These are phyloP conservation scores for Drosophila siamana DNA, from an alignment of 2,888 invertebrate species.

Conservation along the genomic window DNA sequence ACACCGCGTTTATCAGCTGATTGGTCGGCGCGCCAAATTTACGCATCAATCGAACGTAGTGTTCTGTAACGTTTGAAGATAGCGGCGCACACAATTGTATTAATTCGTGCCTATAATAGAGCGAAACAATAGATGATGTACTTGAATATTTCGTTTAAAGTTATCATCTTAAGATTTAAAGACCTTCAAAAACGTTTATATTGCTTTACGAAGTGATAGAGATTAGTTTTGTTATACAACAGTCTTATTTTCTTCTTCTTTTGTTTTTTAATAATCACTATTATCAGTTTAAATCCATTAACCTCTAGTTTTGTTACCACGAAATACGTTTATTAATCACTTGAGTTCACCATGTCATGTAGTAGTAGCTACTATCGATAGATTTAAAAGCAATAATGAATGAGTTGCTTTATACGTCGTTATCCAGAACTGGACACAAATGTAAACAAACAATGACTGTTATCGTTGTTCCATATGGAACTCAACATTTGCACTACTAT, in stretches of 20 bases:
- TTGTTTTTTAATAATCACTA: not conserved
- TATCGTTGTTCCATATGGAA: constrained; percentile 2
- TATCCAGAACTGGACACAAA: constrained; percentile 32
- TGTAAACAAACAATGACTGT: constrained; percentile 55
- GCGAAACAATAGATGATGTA: not conserved
- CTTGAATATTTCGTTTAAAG: not conserved
- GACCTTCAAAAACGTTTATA: not conserved
- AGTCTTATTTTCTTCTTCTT: not conserved
- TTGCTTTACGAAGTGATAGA: not conserved
- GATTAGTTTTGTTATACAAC: not conserved
- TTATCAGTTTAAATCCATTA: not conserved
- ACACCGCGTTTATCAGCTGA: constrained; percentile 73
- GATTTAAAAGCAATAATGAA: not conserved
- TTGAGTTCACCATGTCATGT: too few species aligned
- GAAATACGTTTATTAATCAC: not conserved
- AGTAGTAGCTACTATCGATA: not conserved
- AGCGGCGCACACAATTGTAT: constrained; percentile 36
- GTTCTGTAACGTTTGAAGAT: constrained; percentile 52
- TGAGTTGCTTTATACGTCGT: not conserved
- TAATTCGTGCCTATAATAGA: not conserved
- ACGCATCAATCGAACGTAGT: constrained; percentile 74
- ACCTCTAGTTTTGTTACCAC: not conserved
- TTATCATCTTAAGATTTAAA: not conserved
- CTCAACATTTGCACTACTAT: constrained; percentile 10
- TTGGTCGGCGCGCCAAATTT: constrained; percentile 79